These are phyloP conservation scores for Candoia aspera DNA, from an alignment of 2,113 vertebrate species.

Conservation along the genomic window DNA sequence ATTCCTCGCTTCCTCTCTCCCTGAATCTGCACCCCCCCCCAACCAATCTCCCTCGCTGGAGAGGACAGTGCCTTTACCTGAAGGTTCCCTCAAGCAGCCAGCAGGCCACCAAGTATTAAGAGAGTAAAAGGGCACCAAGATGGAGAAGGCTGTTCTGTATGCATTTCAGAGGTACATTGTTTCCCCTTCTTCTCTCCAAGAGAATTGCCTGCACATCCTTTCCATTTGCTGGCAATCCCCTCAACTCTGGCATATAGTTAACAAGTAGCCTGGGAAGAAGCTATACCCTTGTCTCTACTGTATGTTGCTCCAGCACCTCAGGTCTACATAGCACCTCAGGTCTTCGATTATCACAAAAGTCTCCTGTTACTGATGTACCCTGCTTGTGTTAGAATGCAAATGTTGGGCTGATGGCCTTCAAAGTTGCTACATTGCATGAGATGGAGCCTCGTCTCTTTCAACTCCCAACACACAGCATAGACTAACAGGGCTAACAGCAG, in stretches of 20 bases:
- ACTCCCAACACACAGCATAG: too few species aligned
- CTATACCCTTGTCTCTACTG: too few species aligned
- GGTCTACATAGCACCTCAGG: too few species aligned
- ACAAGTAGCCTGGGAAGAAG: too few species aligned
- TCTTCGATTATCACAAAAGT: neutral
- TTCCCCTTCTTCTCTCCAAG: too few species aligned
- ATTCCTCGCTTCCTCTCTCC: neutral
- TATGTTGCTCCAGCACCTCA: too few species aligned
- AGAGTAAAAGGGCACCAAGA: neutral
- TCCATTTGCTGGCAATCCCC: too few species aligned
- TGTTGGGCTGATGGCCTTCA: neutral
- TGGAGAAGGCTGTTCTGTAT: neutral
- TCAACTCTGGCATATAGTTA: too few species aligned
- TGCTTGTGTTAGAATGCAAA: neutral
- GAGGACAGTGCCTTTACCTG: neutral
- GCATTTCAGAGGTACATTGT: neutral
- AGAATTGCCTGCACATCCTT: too few species aligned
- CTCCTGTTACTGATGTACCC: neutral
- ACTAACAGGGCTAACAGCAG: neutral
- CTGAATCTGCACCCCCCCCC: neutral
- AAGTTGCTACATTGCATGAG: neutral
- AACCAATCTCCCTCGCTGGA: neutral
- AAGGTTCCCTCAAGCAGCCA: neutral
- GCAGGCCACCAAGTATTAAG: neutral
- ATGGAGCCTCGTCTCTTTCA: neutral